phyloP scores from a whole-genome alignment of 2,888 invertebrate species.

The Hypselothyrea guttata region DNA sequence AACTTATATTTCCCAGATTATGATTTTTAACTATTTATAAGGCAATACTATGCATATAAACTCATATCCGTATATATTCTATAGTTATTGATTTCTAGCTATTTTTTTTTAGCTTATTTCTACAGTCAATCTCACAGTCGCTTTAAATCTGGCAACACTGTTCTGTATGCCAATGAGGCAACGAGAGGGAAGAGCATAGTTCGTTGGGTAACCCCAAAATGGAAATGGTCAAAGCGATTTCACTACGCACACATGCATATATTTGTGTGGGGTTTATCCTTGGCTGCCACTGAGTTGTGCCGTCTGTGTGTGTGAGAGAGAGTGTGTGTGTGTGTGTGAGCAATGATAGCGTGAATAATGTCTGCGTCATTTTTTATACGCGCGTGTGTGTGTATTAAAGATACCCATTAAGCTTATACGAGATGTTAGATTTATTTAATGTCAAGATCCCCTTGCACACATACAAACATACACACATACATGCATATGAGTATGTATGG shows the following conservation, averaged over 20 bases:
- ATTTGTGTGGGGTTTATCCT: not conserved
- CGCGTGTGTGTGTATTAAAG: constrained; percentile 57
- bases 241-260: not conserved
- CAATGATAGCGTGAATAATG: constrained; percentile 78
- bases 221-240: constrained; percentile 42
- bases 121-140: too few species aligned
- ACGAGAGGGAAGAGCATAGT: constrained; percentile 33
- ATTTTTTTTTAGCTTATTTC: too few species aligned
- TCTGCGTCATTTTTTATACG: constrained; percentile 72
- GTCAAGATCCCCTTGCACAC: constrained; percentile 55
- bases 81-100: too few species aligned
- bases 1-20: too few species aligned
- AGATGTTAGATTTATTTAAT: constrained; percentile 74
- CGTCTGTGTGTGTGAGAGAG: constrained; percentile 8
- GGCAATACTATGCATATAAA: too few species aligned
- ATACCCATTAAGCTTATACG: constrained; percentile 62
- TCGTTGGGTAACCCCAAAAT: constrained; percentile 43
- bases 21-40: too few species aligned
- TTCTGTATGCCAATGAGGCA: constrained; percentile 36
- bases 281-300: constrained; percentile 9
- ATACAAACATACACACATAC: constrained; percentile 9
- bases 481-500: constrained; percentile 17
- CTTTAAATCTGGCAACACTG: too few species aligned
- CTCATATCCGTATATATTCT: too few species aligned
- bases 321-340: constrained; percentile 32